These are phyloP conservation scores for Apodemia zela DNA, from an alignment of 2,888 invertebrate genomes.

Conservation along the genomic window DNA sequence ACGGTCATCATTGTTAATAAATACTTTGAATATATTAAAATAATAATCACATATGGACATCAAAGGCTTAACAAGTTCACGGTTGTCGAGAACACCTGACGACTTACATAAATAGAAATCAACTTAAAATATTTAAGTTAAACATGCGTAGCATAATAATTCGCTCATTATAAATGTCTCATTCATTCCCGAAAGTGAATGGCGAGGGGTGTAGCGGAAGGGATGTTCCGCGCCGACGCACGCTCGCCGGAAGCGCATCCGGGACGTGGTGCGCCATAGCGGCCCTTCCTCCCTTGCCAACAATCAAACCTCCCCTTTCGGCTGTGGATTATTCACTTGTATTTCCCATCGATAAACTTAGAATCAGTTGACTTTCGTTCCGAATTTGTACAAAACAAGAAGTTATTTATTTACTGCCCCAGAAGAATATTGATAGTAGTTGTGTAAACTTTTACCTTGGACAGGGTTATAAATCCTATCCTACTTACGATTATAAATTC, in stretches of 20 bases:
- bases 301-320: conserved; percentile 46
- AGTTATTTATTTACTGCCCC: no score
- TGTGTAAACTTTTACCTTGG: no score
- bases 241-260: conserved; percentile 73
- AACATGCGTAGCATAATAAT: conserved; percentile 5
- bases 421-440: no score
- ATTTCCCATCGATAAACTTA: not conserved
- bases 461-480: no score
- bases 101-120: not conserved
- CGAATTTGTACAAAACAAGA: no score
- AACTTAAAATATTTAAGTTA: not conserved
- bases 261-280: conserved; percentile 68
- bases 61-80: conserved; percentile 1
- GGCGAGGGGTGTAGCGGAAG: conserved; percentile 69
- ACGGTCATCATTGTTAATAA: no score
- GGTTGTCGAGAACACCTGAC: conserved; percentile 3
- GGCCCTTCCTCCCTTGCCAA: conserved; percentile 44
- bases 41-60: no score
- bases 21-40: no score
- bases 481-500: no score
- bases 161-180: conserved; percentile 26
- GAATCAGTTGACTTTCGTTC: not conserved
- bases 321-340: not conserved
- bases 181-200: conserved; percentile 57
- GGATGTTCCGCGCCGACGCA: conserved; percentile 71